These are phyloP conservation scores for Bovichtus variegatus DNA, from an alignment of 2,797 vertebrate species.

Conservation along the genomic window DNA sequence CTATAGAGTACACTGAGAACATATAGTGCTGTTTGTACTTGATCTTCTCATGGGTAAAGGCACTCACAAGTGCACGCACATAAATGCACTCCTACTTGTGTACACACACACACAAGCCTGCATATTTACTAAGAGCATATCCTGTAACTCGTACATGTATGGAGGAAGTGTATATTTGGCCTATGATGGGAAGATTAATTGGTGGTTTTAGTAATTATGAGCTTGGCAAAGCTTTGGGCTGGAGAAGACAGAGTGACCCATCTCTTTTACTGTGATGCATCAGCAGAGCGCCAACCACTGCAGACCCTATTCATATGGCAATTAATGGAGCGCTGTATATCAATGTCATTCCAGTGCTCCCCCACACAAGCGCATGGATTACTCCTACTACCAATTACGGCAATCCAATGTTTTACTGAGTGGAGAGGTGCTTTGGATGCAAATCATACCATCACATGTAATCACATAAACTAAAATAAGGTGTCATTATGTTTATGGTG, in stretches of 20 bases:
- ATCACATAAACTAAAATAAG: slow-evolving; percentile 70
- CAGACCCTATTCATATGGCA: slow-evolving; percentile 87
- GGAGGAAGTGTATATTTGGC: slow-evolving; percentile 81
- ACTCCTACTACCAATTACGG: slow-evolving; percentile 75
- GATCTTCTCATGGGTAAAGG: slow-evolving; percentile 40
- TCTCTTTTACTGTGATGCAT: slow-evolving; percentile 84
- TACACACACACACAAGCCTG: slow-evolving; percentile 37
- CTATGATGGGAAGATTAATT: slow-evolving; percentile 88
- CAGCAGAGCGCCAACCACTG: slow-evolving; percentile 82
- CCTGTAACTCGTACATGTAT: slow-evolving; percentile 77
- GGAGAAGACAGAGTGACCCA: slow-evolving; percentile 85
- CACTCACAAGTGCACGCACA: slow-evolving; percentile 7
- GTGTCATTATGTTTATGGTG: slow-evolving; percentile 73
- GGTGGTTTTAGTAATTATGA: slow-evolving; percentile 87
- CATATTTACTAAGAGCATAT: slow-evolving; percentile 58
- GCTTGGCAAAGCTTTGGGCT: slow-evolving; percentile 82
- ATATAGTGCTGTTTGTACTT: slow-evolving; percentile 35
- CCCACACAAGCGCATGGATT: slow-evolving; percentile 74
- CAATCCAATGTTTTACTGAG: slow-evolving; percentile 71
- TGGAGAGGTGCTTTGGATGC: slow-evolving; percentile 66
- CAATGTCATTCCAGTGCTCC: slow-evolving; percentile 82
- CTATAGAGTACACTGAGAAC: slow-evolving; percentile 13
- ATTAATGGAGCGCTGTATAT: slow-evolving; percentile 88
- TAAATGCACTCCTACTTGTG: slow-evolving; percentile 37
- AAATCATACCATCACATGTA: slow-evolving; percentile 59